phyloP scores from a whole-genome alignment of 1,140 invertebrate species.

The Drusus annulatus region DNA sequence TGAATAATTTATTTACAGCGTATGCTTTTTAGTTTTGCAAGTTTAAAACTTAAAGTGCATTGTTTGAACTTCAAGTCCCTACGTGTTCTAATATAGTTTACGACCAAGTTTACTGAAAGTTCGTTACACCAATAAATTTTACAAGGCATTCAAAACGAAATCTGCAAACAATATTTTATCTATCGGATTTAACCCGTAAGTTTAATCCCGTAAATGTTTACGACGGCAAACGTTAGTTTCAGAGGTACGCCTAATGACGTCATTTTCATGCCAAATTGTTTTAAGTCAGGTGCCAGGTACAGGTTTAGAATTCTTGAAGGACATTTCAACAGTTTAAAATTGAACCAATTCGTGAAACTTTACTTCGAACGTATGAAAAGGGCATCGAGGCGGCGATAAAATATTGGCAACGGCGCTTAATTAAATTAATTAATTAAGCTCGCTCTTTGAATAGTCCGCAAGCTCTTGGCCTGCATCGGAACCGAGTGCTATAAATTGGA shows the following conservation, averaged over 20 bases:
- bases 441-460: no score
- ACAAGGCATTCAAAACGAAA: background rate
- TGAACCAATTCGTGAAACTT: background rate
- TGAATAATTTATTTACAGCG: no score
- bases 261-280: background rate
- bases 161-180: background rate
- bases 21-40: no score
- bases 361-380: background rate
- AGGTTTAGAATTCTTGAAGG: background rate
- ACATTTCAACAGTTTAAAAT: constrained; percentile 2
- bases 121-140: background rate
- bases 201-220: constrained; percentile 16
- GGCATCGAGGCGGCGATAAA: background rate
- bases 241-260: background rate
- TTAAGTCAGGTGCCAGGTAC: background rate
- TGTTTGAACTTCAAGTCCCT: background rate
- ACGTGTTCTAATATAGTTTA: background rate
- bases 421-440: constrained; percentile 15
- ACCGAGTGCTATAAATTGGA: no score
- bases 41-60: background rate
- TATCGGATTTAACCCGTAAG: background rate
- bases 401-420: constrained; percentile 23
- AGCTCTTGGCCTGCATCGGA: no score
- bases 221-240: background rate
- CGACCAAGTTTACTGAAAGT: background rate